Evolutionary conservation across 1,140 invertebrate genomes (phyloP), one percentile per base, ranked within the genome.

Genomic region (Ruditapes philippinarum): DNA sequence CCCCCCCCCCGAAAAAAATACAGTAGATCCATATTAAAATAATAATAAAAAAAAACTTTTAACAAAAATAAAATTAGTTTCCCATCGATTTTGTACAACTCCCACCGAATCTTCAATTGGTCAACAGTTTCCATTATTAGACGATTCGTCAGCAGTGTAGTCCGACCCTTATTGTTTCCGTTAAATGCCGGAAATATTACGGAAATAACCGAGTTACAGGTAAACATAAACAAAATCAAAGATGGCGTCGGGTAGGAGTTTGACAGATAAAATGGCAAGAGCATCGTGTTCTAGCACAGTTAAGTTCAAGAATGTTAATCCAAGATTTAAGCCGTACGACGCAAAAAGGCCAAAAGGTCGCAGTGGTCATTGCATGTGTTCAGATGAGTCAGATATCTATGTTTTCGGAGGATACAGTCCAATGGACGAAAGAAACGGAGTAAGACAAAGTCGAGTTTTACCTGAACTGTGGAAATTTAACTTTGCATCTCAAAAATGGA

Each of bases 381-480:
- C 90, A 0, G 90, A 92, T 83, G 86, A 90, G 7, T 73, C 90
- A 5, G 80, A 92, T 81, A 54, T 92, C 2, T 92, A 91, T 49
- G 51, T 92, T 38, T 92, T 91, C 42, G 91, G 91, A 28, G 91
- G 91, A 0, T 92, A 90, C 78, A 89, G 82, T 33, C 91, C 91
- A 0, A 28, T 70, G n/a, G 84, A 86, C 22, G 73, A 80, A 38
- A 42, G 74, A 14, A 74, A 86, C 33, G 79, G 80, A 17, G 82
- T 82, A 7, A 31, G 45, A 28, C 17, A 57, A 70, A 78, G 70
- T 22, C n/a, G 78, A 14, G 90, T 92, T 25, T 68, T 92, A 38
- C 90, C 87, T 12, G 90, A 92, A 40, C 45, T 92, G 4, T 92
- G 91, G 91, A 91, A 89, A 62, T 92, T 91, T 38, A 92, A 92